phyloP scores from a whole-genome alignment of 2,888 invertebrate species.

The Cybosia mesomella region DNA sequence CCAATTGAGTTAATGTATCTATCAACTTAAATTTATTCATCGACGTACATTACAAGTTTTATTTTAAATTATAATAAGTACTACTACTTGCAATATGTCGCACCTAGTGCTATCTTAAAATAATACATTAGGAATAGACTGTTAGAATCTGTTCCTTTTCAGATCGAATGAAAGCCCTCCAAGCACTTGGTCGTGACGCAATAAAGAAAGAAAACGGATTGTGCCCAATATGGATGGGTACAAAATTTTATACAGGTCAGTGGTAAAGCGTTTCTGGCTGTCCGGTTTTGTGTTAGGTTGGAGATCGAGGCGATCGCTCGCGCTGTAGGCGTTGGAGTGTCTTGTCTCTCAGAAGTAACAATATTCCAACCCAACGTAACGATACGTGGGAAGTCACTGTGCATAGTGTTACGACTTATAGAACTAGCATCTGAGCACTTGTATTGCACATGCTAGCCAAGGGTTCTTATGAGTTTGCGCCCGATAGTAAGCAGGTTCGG shows the following conservation, averaged over 20 bases:
- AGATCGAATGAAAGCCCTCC: slow-evolving; percentile 16
- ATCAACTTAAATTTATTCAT: background rate
- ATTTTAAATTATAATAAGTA: too few species aligned
- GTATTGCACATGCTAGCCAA: too few species aligned
- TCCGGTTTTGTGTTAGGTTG: background rate
- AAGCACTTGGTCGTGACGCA: slow-evolving; percentile 11
- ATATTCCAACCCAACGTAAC: too few species aligned
- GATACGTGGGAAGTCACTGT: background rate
- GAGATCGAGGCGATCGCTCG: background rate
- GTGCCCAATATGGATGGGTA: slow-evolving; percentile 5
- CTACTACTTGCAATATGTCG: background rate
- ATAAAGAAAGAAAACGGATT: slow-evolving; percentile 8
- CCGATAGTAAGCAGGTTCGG: too few species aligned
- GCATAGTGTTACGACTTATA: too few species aligned
- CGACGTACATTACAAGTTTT: too few species aligned
- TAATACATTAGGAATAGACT: background rate
- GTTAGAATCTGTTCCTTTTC: background rate
- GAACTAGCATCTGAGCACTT: too few species aligned
- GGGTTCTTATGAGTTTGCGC: too few species aligned
- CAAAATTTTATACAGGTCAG: slow-evolving; percentile 9
- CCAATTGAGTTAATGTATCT: too few species aligned
- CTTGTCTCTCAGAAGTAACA: too few species aligned
- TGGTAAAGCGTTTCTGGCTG: background rate
- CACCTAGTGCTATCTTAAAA: background rate
- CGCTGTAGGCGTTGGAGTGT: too few species aligned